These are phyloP conservation scores for Syngnathus typhle DNA, from an alignment of 2,113 vertebrate genomes.

Conservation along the genomic window DNA sequence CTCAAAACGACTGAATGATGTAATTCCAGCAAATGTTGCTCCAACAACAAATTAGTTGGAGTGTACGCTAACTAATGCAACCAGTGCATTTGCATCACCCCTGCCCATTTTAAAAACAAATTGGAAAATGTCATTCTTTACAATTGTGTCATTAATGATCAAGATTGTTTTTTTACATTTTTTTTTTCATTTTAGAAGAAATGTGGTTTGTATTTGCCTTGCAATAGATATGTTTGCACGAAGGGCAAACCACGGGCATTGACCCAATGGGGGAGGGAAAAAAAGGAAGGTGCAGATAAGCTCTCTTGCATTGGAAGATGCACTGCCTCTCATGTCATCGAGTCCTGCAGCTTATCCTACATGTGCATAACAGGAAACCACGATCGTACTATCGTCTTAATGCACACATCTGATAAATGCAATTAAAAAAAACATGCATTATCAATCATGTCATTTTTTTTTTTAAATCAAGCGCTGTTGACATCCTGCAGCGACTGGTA, in stretches of 20 bases:
- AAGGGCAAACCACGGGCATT: not conserved
- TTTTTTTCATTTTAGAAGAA: not conserved
- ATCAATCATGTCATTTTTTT: not conserved
- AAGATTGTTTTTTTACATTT: too few species aligned
- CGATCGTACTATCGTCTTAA: slow-evolving; percentile 8
- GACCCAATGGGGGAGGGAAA: slow-evolving; percentile 37
- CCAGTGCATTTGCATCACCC: too few species aligned
- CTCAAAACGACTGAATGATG: too few species aligned
- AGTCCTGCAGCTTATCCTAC: slow-evolving; percentile 52
- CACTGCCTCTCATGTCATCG: slow-evolving; percentile 53
- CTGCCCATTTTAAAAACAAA: too few species aligned
- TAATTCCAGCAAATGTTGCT: too few species aligned
- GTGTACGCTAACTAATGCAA: too few species aligned
- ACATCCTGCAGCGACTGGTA: slow-evolving; percentile 11
- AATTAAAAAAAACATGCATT: not conserved
- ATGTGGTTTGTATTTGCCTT: not conserved
- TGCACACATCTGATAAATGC: slow-evolving; percentile 5
- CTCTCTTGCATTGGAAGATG: slow-evolving; percentile 54
- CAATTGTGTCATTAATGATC: not conserved
- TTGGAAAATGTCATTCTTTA: not conserved
- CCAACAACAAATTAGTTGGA: too few species aligned
- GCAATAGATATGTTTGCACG: not conserved
- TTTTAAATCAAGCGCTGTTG: not conserved
- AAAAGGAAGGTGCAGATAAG: slow-evolving; percentile 48
- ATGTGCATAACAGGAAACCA: slow-evolving; percentile 64